phyloP scores from a whole-genome alignment of 1,140 invertebrate genomes.

The Potamilus streckersoni region DNA sequence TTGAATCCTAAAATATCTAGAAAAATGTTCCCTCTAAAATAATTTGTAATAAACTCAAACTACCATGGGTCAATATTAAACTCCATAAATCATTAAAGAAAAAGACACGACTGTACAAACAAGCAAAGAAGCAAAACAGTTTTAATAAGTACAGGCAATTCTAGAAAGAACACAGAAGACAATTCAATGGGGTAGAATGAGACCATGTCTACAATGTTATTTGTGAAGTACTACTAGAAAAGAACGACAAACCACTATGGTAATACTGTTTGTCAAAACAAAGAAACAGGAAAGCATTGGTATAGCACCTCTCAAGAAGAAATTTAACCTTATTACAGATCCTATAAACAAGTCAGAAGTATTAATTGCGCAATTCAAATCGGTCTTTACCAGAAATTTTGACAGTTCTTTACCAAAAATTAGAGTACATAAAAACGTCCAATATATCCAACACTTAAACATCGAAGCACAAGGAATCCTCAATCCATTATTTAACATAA shows the following conservation, averaged over 20 bases:
- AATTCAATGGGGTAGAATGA: conserved; percentile 27
- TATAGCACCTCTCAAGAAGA: conserved; percentile 22
- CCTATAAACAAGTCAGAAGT: conserved; percentile 9
- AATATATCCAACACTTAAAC: too few relatives aligned
- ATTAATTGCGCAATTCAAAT: conserved; percentile 18
- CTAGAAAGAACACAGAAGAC: conserved; percentile 20
- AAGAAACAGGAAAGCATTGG: conserved; percentile 33
- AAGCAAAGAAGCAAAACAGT: conserved; percentile 2
- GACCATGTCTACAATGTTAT: conserved; percentile 26
- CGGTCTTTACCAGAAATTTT: conserved; percentile 3
- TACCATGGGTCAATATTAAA: conserved; percentile 22
- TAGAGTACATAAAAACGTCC: too few relatives aligned
- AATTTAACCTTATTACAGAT: conserved; percentile 1
- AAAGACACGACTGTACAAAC: conserved; percentile 16
- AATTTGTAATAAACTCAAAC: conserved; percentile 3
- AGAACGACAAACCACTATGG: conserved; percentile 40
- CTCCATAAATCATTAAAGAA: conserved; percentile 14
- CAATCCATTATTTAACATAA: too few relatives aligned
- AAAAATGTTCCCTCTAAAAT: conserved; percentile 10
- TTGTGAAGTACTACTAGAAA: conserved; percentile 16
- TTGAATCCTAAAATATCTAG: neutral
- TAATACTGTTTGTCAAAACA: conserved; percentile 21
- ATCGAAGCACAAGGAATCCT: too few relatives aligned
- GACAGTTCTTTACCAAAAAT: too few relatives aligned
- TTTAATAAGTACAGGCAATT: conserved; percentile 13